A percentile compares a stretch with the other conserved stretches of the same genome.
Conservation (phyloP, 37 sponge, comb jelly and placozoan species). For the Lycopodina hypogea region DNA sequence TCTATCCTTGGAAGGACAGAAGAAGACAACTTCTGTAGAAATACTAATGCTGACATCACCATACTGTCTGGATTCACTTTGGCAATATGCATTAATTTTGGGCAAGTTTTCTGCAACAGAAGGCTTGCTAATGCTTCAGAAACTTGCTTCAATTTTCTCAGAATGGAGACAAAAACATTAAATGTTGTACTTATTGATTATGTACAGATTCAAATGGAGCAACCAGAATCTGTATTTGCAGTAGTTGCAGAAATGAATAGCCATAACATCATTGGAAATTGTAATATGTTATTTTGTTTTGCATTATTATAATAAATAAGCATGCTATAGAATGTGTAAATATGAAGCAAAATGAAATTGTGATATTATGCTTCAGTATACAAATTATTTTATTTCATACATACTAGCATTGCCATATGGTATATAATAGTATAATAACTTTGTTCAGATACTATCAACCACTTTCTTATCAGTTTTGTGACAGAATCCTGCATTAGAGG, state of each 20-base stretch:
- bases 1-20: not conserved
- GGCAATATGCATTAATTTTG: not conserved
- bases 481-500: too few species aligned
- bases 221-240: not conserved
- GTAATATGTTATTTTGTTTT: too few species aligned
- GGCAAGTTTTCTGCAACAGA: constrained; percentile 1
- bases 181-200: constrained; percentile 16
- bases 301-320: too few species aligned
- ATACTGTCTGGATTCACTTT: not conserved
- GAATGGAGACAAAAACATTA: not conserved
- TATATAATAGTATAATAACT: too few species aligned
- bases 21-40: not conserved
- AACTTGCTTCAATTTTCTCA: not conserved
- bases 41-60: not conserved
- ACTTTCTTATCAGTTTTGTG: too few species aligned
- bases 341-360: too few species aligned
- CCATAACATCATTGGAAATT: not conserved
- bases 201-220: not conserved
- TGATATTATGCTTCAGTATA: too few species aligned
- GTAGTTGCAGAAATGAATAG: not conserved
- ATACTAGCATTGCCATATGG: too few species aligned
- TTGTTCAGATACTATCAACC: too few species aligned
- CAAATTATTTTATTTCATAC: too few species aligned
- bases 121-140: not conserved
- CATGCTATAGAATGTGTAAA: too few species aligned